These are phyloP conservation scores for Epirrhoe alternata DNA, from an alignment of 2,888 invertebrate genomes.

Conservation along the genomic window DNA sequence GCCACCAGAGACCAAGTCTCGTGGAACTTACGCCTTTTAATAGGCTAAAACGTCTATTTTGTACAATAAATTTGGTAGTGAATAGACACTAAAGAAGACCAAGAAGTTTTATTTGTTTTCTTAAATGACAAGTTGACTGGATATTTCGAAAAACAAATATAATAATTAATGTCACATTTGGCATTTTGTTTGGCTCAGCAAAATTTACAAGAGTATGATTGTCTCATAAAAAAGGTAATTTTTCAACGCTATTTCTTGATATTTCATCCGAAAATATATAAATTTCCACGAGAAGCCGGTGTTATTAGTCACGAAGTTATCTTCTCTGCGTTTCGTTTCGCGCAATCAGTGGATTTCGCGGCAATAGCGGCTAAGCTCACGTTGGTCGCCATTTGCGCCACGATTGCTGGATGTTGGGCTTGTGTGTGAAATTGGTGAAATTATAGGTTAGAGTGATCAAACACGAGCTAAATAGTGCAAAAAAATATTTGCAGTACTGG, in stretches of 20 bases:
- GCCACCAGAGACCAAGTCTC: no score
- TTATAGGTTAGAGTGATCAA: slow-evolving; percentile 79
- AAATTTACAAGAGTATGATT: slow-evolving; percentile 84
- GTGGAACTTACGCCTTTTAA: no score
- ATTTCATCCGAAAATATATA: slow-evolving; percentile 45
- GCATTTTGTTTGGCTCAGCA: slow-evolving; percentile 76
- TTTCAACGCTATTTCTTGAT: slow-evolving; percentile 44
- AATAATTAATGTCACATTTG: slow-evolving; percentile 59
- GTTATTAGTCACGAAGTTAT: slow-evolving; percentile 65
- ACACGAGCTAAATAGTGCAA: slow-evolving; percentile 64
- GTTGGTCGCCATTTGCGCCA: slow-evolving; percentile 84
- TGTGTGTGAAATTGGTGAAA: slow-evolving; percentile 68
- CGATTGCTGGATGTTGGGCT: slow-evolving; percentile 72
- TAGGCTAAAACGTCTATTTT: no score
- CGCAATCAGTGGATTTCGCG: slow-evolving; percentile 44
- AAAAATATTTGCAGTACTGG: slow-evolving; percentile 45
- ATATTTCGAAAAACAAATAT: slow-evolving; percentile 36
- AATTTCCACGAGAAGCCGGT: slow-evolving; percentile 54
- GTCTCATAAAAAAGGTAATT: slow-evolving; percentile 73
- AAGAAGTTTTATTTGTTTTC: neutral
- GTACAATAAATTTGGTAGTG: no score
- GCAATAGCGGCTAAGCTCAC: slow-evolving; percentile 59
- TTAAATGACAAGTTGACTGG: neutral
- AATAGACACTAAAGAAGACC: no score
- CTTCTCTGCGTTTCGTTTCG: slow-evolving; percentile 55